Base-by-base conservation (phyloP, 2,113 vertebrate genomes). In the Cygnus atratus region DNA sequence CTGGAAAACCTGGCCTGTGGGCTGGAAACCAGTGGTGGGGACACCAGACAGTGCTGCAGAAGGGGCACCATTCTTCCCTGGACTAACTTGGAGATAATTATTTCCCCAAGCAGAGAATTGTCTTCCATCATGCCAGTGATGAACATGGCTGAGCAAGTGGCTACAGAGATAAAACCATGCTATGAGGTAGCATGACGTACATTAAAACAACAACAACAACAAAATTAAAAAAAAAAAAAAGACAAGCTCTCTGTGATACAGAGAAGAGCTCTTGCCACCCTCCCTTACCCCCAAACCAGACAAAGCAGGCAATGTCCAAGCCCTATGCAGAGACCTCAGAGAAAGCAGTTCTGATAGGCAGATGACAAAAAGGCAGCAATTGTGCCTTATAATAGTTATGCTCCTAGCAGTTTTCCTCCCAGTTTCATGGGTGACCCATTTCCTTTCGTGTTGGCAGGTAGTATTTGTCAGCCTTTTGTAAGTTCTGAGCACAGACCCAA, bases 161-260 rank as follows among this genome's bases (percentile, higher is more conserved):
- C 91, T 72, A 78, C 3, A 1, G 81, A 84, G 66, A 87, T 22
- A 89, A 71, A 77, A 31, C 82, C 92, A 86, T 92, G 96, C 93
- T 88, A 31, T 85, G 93, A 95, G 93, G 89, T 89, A 93, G 89
- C 90, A 88, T 67, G 94, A 89, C 29, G 62, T 20, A 86, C 82
- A 61, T 8, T 2, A 25, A 55, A 70, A 46, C n/a, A 46, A 24
- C 28, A 50, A 35, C 28, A 46, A 37, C 25, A 20, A 37, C 24
- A 28, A 46, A 46, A 46, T 20, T 20, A 29, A 37, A 18, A 19
- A 65, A 14, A 65, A 14, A 11, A 16, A 46, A 41, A 31, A 28
- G 14, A 15, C 28, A 25, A 75, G 13, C 28, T 52, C 66, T 89
- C 83, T 88, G 83, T 54, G 43, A 20, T 29, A 26, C 80, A 84